Percentiles rank a stretch among this genome's conserved stretches.
These are phyloP conservation scores for Morone chrysops DNA, from an alignment of 2,113 vertebrate species.

Conservation along the genomic window DNA sequence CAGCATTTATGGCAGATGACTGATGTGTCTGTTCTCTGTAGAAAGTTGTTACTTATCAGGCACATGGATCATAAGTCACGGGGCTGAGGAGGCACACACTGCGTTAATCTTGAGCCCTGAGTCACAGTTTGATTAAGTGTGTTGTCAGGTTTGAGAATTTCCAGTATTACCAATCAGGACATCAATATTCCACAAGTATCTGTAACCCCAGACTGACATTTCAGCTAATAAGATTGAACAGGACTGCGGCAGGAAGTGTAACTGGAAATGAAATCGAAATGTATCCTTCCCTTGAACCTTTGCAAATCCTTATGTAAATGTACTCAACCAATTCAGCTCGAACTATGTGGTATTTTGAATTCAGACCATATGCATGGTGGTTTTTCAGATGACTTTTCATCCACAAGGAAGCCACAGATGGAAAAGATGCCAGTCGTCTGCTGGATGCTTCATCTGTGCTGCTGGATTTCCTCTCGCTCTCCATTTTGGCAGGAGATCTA, in stretches of 20 bases:
- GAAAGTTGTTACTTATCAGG: constrained; percentile 76
- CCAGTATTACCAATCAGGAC: constrained; percentile 43
- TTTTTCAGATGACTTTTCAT: constrained; percentile 55
- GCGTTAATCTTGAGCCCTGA: constrained; percentile 69
- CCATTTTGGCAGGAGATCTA: constrained; percentile 79
- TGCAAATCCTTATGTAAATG: constrained; percentile 18
- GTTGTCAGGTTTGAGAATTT: constrained; percentile 59
- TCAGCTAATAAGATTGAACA: constrained; percentile 38
- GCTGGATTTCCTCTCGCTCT: constrained; percentile 70
- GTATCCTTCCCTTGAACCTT: constrained; percentile 38
- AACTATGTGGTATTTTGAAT: constrained; percentile 32
- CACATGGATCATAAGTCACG: constrained; percentile 76
- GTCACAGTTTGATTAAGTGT: constrained; percentile 75
- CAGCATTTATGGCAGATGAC: constrained; percentile 69
- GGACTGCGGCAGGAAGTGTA: neutral
- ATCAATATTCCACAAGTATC: constrained; percentile 54
- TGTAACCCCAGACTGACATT: constrained; percentile 38
- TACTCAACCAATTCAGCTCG: constrained; percentile 15
- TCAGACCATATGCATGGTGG: constrained; percentile 31
- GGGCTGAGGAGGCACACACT: constrained; percentile 51
- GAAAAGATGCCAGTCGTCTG: constrained; percentile 59
- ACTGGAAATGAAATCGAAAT: constrained; percentile 27
- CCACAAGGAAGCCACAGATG: constrained; percentile 36
- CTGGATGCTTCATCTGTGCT: constrained; percentile 62
- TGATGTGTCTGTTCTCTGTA: constrained; percentile 68